These are phyloP conservation scores for Drosophila subquinaria DNA, from an alignment of 2,888 invertebrate species.

Conservation along the genomic window DNA sequence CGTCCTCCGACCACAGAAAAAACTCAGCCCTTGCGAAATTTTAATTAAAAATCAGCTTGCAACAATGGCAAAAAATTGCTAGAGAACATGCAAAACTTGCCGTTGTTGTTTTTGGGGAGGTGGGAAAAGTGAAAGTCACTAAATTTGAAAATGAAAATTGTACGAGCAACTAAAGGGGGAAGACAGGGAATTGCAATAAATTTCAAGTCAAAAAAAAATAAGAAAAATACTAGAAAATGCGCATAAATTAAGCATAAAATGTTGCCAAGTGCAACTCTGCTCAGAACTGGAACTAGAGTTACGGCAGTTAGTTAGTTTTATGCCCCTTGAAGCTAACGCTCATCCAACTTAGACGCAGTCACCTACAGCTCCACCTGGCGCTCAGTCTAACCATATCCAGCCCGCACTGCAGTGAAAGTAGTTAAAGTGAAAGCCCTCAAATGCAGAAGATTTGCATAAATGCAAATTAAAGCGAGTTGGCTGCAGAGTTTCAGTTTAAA, in stretches of 20 bases:
- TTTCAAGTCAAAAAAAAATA: conserved; percentile 32
- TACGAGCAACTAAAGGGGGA: conserved; percentile 4
- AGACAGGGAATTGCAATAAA: conserved; percentile 44
- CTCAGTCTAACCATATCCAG: not conserved
- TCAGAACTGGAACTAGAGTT: conserved; percentile 35
- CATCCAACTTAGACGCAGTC: conserved; percentile 34
- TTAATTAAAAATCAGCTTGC: conserved; percentile 67
- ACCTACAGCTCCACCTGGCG: conserved; percentile 25
- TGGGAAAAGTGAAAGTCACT: conserved; percentile 72
- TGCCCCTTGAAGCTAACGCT: conserved; percentile 22
- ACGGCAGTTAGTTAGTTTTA: conserved; percentile 58
- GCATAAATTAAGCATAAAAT: conserved; percentile 71
- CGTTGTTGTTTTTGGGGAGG: conserved; percentile 10
- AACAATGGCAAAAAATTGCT: conserved; percentile 49
- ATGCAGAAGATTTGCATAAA: conserved; percentile 66
- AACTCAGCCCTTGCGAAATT: conserved; percentile 37
- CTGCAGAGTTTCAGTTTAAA: conserved; percentile 28
- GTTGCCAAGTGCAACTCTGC: conserved; percentile 51
- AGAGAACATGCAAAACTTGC: conserved; percentile 41
- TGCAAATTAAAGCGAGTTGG: conserved; percentile 57
- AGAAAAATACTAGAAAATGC: conserved; percentile 54
- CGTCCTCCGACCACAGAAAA: conserved; percentile 23
- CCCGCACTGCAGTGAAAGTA: conserved; percentile 51
- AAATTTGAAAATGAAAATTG: conserved; percentile 56
- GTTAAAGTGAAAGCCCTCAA: conserved; percentile 63